Percentiles rank a stretch among this genome's conserved stretches.
These are phyloP conservation scores for Polypedilum vanderplanki DNA, from an alignment of 1,140 invertebrate species.

Conservation along the genomic window DNA sequence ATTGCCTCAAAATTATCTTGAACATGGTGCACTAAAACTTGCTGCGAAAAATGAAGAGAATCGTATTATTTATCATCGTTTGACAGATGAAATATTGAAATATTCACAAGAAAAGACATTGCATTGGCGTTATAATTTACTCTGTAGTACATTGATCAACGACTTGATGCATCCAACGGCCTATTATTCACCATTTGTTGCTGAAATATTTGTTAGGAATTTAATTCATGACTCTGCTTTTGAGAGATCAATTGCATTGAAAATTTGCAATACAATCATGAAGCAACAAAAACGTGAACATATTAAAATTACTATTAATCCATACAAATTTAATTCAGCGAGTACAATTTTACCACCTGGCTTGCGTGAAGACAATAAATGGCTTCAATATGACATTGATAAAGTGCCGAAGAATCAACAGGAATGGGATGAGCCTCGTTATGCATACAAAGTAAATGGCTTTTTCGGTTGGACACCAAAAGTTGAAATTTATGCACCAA, in stretches of 20 bases:
- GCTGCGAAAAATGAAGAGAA: conserved; percentile 45
- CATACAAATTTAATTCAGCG: conserved; percentile 41
- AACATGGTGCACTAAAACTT: conserved; percentile 42
- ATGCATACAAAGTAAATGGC: conserved; percentile 64
- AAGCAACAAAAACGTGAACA: conserved; percentile 70
- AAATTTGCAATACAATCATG: conserved; percentile 57
- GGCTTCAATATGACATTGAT: conserved; percentile 63
- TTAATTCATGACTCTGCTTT: conserved; percentile 69
- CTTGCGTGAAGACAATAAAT: conserved; percentile 58
- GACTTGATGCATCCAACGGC: conserved; percentile 65
- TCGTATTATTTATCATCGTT: conserved; percentile 51
- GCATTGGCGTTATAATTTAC: conserved; percentile 72
- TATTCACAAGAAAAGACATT: conserved; percentile 42
- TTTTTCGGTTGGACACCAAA: conserved; percentile 76
- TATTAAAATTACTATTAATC: conserved; percentile 52
- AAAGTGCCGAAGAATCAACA: conserved; percentile 53
- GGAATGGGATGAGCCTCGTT: conserved; percentile 67
- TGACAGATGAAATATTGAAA: conserved; percentile 56
- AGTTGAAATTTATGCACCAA: conserved; percentile 53
- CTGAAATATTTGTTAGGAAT: conserved; percentile 59
- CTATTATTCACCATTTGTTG: conserved; percentile 52
- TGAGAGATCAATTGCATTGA: conserved; percentile 63
- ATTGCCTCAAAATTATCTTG: conserved; percentile 42
- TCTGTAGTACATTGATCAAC: conserved; percentile 65
- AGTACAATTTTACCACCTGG: conserved; percentile 42